Conservation (phyloP, 2,797 vertebrate genomes). For the Lophius americanus region DNA sequence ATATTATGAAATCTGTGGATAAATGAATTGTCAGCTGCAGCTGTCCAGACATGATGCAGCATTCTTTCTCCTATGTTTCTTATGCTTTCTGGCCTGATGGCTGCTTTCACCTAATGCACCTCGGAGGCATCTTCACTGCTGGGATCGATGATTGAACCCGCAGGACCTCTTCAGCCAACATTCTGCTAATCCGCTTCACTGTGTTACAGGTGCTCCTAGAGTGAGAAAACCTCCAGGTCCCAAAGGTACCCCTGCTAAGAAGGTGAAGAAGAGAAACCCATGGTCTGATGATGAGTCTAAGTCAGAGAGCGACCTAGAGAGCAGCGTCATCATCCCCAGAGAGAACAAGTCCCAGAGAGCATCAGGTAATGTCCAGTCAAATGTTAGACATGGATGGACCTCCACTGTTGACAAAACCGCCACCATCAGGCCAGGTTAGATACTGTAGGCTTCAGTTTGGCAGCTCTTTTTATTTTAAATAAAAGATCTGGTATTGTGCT, state of each 20-base stretch:
- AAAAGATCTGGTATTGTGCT: too few relatives aligned
- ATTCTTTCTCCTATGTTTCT: background rate
- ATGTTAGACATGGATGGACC: too few relatives aligned
- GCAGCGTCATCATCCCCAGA: slow-evolving; percentile 90
- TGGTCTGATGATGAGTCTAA: slow-evolving; percentile 97
- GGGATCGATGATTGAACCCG: slow-evolving; percentile 32
- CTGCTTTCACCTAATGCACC: background rate
- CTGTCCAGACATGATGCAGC: slow-evolving; percentile 8
- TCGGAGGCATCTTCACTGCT: slow-evolving; percentile 8
- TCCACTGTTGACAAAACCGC: too few relatives aligned
- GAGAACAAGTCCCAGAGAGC: slow-evolving; percentile 93
- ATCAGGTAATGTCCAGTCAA: slow-evolving; percentile 81
- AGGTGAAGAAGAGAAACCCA: slow-evolving; percentile 95
- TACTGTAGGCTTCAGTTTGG: too few relatives aligned
- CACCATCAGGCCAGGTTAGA: background rate
- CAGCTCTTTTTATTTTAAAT: too few relatives aligned
- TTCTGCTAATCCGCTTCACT: slow-evolving; percentile 1
- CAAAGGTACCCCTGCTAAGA: slow-evolving; percentile 85
- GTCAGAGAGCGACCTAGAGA: slow-evolving; percentile 92
- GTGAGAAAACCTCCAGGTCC: slow-evolving; percentile 86
- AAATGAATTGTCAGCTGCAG: slow-evolving; percentile 1
- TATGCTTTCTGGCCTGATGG: slow-evolving; percentile 8
- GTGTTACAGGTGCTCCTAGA: slow-evolving; percentile 77
- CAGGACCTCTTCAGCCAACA: slow-evolving; percentile 6
- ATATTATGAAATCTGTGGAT: background rate